Evolutionary conservation across 2,797 vertebrate species (phyloP), one percentile per base, ranked within the genome.

Genomic region (Selene dorsalis): DNA sequence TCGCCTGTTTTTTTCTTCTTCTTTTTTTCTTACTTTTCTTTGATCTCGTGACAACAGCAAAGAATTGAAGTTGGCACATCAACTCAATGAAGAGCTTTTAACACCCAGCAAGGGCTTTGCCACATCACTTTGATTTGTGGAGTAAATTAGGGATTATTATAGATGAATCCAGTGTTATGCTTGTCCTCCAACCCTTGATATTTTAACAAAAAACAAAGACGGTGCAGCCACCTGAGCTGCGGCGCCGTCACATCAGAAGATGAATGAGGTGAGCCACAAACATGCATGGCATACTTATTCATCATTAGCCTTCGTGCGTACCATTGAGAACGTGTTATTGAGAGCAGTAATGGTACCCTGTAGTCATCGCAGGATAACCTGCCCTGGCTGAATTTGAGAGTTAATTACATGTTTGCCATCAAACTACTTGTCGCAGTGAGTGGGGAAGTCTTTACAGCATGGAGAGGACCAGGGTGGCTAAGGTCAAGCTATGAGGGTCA

Each of bases 11-110:
- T 84, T 63, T 60, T 26, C 73, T 20, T 1, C 4, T 41, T 39
- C 11, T 41, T 41, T 13, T 41, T 41, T 41, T 41, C 84, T 82
- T 73, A 69, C 71, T 87, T 83, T 73, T 73, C 88, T 92, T 93
- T 93, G 86, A 93, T 92, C 88, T 83, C 17, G 57, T 85, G 87
- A 92, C 90, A 89, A 87, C 85, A 55, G 83, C 75, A 73, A 84
- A 70, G 82, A 83, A 88, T 79, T 61, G 80, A 89, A 87, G 83
- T 87, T 82, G 85, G 84, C 83, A 84, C 84, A 73, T 81, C 80
- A 76, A 82, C 74, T 87, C 83, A 12, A 77, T 20, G 55, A 69
- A 41, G 75, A 59, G 74, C 78, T 78, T 85, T 80, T 76, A 87
- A 83, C 61, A 73, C 72, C 48, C 69, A 26, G 65, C 52, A 6